Evolutionary conservation across 2,888 invertebrate species (phyloP).

Genomic region (Polyommatus iphigenia): DNA sequence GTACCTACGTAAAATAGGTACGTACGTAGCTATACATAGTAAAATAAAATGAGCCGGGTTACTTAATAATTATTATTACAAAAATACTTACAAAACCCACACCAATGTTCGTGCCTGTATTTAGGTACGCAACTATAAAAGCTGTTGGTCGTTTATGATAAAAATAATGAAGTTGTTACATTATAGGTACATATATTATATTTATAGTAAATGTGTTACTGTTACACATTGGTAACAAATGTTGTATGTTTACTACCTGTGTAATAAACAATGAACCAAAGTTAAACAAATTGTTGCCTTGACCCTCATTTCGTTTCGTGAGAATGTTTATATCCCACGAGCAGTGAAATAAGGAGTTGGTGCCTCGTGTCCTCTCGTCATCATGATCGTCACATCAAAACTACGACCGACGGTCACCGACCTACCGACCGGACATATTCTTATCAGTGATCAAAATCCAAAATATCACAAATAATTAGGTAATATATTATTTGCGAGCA

Average conservation of each 20-base stretch:
- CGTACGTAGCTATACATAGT: too few relatives aligned
- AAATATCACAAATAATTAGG: too few relatives aligned
- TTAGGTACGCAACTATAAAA: not conserved
- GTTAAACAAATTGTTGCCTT: constrained; percentile 30
- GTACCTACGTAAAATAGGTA: too few relatives aligned
- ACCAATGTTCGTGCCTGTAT: not conserved
- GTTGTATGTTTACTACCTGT: constrained; percentile 10
- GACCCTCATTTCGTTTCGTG: constrained; percentile 34
- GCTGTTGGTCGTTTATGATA: not conserved
- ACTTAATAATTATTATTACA: too few relatives aligned
- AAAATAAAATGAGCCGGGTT: too few relatives aligned
- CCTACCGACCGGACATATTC: too few relatives aligned
- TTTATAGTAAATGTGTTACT: not conserved
- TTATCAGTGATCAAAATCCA: too few relatives aligned
- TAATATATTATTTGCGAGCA: too few relatives aligned
- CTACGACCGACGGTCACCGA: too few relatives aligned
- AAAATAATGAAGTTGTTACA: not conserved
- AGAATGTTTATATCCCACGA: constrained; percentile 38
- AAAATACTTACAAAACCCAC: too few relatives aligned
- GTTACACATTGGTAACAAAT: not conserved
- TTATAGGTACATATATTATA: not conserved
- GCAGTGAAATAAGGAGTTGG: not conserved
- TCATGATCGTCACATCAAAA: not conserved
- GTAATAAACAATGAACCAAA: constrained; percentile 31
- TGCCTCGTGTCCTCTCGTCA: not conserved